Evolutionary conservation across 2,888 invertebrate genomes (phyloP), one percentile per base, ranked within the genome.

Genomic region (Melieria omissa): DNA sequence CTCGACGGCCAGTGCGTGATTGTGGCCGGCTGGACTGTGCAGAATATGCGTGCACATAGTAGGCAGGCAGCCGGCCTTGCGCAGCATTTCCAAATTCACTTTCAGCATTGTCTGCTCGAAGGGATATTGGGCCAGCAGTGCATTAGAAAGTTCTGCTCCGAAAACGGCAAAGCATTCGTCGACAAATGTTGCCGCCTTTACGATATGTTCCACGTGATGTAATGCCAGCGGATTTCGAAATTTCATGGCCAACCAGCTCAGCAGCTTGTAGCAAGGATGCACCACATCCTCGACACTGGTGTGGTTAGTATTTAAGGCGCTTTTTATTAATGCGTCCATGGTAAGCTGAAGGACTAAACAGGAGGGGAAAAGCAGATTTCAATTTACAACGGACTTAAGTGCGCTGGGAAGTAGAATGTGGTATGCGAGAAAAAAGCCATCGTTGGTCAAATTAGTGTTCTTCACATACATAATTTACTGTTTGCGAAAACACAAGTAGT

Each of bases 191-290:
- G 64, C 64, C 41, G 49, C 16, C 16, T 29, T 49, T 16, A 70
- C 16, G 4, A 70, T 42, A 12, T 47, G 57, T 58, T 70, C 64
- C 16, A 70, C 8, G 8, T 70, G 16, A 49, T 57, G 57, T 42
- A 58, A 55, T 3, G 42, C 46, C 16, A 70, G 16, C 14, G 44
- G n/a, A 45, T 16, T 46, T 10, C 5, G 57, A 49, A 14, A 52
- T n/a, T 64, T 49, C 4, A 14, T 52, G 44, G 47, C 44, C 7
- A 70, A 14, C 70, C 70, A 70, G 5, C 16, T 64, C 8, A 70
- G 9, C 47, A 70, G 57, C 52, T 70, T 70, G 42, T 64, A 70
- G 6, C 70, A 70, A 10, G 44, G 29, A 49, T 67, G 60, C 60
- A 67, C 61, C 7, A 14, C 8, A 16, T 9, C n/a, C 14, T 1